These are phyloP conservation scores for Aphelinus atriplicis DNA, from an alignment of 1,140 invertebrate species.

Conservation along the genomic window DNA sequence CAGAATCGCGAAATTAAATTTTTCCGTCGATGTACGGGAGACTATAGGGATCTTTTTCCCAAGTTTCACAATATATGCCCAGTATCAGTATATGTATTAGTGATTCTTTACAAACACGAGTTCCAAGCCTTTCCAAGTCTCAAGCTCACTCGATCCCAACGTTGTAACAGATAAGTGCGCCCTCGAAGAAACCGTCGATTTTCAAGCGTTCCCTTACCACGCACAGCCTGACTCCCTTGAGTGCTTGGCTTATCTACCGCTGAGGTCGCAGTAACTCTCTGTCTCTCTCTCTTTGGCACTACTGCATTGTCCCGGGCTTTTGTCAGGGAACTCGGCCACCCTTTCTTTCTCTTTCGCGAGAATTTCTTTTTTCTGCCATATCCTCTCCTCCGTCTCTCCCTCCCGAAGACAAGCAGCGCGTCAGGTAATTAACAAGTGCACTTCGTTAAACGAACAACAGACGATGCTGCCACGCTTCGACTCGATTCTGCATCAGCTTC, in stretches of 20 bases:
- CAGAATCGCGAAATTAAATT: no score
- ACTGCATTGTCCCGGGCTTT: not conserved
- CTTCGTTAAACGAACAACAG: slow-evolving; percentile 17
- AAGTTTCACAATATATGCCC: no score
- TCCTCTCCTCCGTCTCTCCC: not conserved
- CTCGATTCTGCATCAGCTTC: no score
- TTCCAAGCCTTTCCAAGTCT: no score
- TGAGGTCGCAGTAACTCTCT: slow-evolving; percentile 41
- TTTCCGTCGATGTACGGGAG: no score
- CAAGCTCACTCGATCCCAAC: not conserved
- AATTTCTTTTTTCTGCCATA: not conserved
- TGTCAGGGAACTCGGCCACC: slow-evolving; percentile 32
- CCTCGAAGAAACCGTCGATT: not conserved
- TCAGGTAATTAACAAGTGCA: slow-evolving; percentile 24
- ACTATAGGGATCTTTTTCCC: no score
- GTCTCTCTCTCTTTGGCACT: no score
- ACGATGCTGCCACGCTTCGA: not conserved
- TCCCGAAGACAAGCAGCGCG: no score
- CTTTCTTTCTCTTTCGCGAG: not conserved
- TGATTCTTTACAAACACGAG: no score
- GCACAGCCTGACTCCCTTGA: not conserved
- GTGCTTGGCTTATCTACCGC: slow-evolving; percentile 36
- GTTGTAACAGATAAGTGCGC: not conserved
- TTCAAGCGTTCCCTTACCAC: not conserved
- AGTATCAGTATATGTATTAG: no score